A percentile compares a stretch with the other conserved stretches of the same genome.
phyloP scores from a whole-genome alignment of 2,888 invertebrate species.

The Zygothrica quintamaculata region DNA sequence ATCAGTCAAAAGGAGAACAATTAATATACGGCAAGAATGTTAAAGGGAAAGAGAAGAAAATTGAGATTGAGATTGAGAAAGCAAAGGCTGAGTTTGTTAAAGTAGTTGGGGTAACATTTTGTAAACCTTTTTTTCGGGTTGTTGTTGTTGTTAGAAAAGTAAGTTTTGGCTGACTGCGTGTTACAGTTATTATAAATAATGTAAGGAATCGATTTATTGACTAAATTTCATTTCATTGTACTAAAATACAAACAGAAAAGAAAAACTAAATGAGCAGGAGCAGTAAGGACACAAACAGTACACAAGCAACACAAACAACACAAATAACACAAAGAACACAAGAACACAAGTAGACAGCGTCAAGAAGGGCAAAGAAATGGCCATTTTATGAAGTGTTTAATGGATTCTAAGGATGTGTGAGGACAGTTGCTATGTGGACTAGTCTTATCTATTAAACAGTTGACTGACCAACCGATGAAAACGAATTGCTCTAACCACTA shows the following conservation, averaged over 20 bases:
- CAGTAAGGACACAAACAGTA: slow-evolving; percentile 19
- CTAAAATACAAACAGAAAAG: slow-evolving; percentile 47
- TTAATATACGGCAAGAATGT: slow-evolving; percentile 64
- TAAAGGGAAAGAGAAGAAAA: slow-evolving; percentile 32
- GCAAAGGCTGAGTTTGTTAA: slow-evolving; percentile 42
- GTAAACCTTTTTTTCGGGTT: not conserved
- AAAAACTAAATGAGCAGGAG: slow-evolving; percentile 43
- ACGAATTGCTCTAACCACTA: slow-evolving; percentile 2
- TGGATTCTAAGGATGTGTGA: slow-evolving; percentile 69
- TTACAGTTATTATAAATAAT: slow-evolving; percentile 69
- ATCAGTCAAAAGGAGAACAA: slow-evolving; percentile 65
- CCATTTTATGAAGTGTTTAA: slow-evolving; percentile 78
- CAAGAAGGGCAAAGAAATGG: slow-evolving; percentile 68
- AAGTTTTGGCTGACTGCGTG: slow-evolving; percentile 47
- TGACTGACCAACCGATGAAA: slow-evolving; percentile 53
- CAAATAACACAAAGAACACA: not conserved
- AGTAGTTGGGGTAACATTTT: too few relatives aligned
- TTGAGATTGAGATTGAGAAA: slow-evolving; percentile 30
- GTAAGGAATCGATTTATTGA: slow-evolving; percentile 74
- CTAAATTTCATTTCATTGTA: slow-evolving; percentile 54
- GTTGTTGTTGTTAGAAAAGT: slow-evolving; percentile 34
- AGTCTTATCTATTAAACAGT: slow-evolving; percentile 65
- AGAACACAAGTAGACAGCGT: slow-evolving; percentile 54
- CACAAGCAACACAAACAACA: not conserved
- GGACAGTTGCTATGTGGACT: slow-evolving; percentile 21